Base-by-base conservation (phyloP, 2,797 vertebrate species). In the Leptodactylus fallax region DNA sequence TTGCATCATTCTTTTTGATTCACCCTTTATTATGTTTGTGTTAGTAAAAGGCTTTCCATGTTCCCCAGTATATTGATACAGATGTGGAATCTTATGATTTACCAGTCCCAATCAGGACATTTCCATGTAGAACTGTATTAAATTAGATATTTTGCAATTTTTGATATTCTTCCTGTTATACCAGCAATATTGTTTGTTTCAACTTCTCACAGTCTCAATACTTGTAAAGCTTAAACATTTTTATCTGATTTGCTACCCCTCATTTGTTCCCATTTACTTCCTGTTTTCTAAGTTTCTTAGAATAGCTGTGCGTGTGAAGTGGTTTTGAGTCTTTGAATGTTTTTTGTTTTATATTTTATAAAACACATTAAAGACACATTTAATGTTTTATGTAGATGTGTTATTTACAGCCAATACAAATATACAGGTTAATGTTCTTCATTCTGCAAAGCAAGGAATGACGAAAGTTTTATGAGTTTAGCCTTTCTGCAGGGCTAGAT, bases 251-350 rank as follows among this genome's bases (percentile, higher is more conserved):
- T 84, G 27, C 76, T 78, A 83, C 49, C 60, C 72, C 56, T 27
- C 36, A 27, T 67, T 51, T 72, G 76, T 79, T 85, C 27, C 58
- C 63, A 82, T 89, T 82, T 82, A 85, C 65, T 89, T 89, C 87
- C 87, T 89, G 87, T 89, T 89, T 86, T 85, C 79, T 85, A 76
- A 7, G 69, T 89, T 89, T 85, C 87, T 88, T 76, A 88, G 83
- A 89, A 89, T 81, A 81, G 19, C 49, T 82, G 25, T 69, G 12
- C 25, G 7, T 88, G 45, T 81, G 79, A 89, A 81, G 87, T 85
- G 83, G 83, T 85, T 88, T 88, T 81, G 21, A 61, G 17, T 81
- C 53, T 85, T 88, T 79, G 7, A 82, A 12, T 78, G 11, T 83
- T 72, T 19, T 67, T 49, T 51, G 47, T 56, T 79, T 60, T 79